Evolutionary conservation across 2,113 vertebrate species (phyloP), one percentile per base, ranked within the genome.

Genomic region (Tupaia tana): DNA sequence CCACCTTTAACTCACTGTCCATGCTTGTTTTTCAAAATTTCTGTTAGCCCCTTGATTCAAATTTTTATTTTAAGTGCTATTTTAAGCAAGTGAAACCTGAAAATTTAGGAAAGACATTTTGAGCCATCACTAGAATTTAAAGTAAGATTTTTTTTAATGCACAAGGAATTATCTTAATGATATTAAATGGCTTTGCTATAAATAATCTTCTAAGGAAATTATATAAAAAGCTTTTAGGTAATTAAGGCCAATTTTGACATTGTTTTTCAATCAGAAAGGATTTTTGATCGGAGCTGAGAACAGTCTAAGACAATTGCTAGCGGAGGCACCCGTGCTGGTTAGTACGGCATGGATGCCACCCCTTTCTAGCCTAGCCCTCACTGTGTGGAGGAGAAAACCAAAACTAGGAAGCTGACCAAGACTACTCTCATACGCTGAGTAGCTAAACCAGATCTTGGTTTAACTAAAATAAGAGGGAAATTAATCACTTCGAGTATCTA

Each of bases 111-210:
- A 94, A 86, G 90, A 83, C 73, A 93, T 91, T 96, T 94, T 93
- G 84, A 96, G 19, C 10, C n/a, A 86, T 83, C 61, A 54, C 29
- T 80, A 18, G 31, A 93, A 89, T 95, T 93, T 93, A 86, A 92
- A 92, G 54, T 74, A 54, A 70, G 22, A 24, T 93, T 95, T 66
- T 31, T 83, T 86, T 56, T 59, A 96, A 87, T 43, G 81, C 59
- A 95, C 61, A 80, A 64, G 63, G 52, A 92, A 89, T 95, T 94
- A 93, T 91, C 93, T 93, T 96, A 96, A 96, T 91, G 70, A 82
- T 73, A 73, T 86, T 81, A 96, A 96, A 95, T 93, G 90, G 31
- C 25, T 91, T 83, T 93, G 77, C 96, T 97, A 97, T 95, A 94
- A 96, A 93, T 93, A 94, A 86, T 77, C 25, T 96, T 85, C 74